Base-by-base conservation (phyloP, 2,113 vertebrate species). In the Ceyx margarethae region DNA sequence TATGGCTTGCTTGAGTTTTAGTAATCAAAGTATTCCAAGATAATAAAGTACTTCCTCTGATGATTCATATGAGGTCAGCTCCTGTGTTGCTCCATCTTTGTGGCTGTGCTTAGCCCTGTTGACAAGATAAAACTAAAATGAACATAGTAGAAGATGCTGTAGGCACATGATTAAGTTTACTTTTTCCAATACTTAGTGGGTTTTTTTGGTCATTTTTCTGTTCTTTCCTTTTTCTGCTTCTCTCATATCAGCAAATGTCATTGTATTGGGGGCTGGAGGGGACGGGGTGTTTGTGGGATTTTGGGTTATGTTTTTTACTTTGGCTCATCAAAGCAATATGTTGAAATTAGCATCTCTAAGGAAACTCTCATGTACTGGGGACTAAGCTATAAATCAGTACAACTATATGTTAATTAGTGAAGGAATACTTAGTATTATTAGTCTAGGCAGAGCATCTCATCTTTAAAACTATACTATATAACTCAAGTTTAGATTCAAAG, bases 101-200 rank as follows among this genome's bases (percentile, higher is more conserved):
- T 66, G 29, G 9, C 22, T 66, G 11, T 61, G 17, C 4, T 65
- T 65, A 43, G 16, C 15, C 19, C 16, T 46, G 7, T 14, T 11
- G 19, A 17, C 29, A 69, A 26, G 18, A 42, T 18, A 42, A 15
- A n/a, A 6, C 4, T 8, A 13, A 73, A 68, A 60, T 56, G 3
- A 29, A 21, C 1, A 0, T 3, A 13, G 60, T 7, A 46, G 15
- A 1, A 13, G 25, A 14, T 26, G 23, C 14, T 51, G 17, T 19
- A 56, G 35, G 21, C 21, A 31, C 16, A 9, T 13, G 18, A 6
- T 25, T 23, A 5, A 48, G 8, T 17, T 64, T 50, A 31, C 8
- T 73, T 76, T 23, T 65, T 23, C 29, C 12, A 26, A 18, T 42
- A 10, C 23, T 50, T n/a, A 37, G 15, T 18, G 14, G 3, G 12